Conservation (phyloP, 2,797 vertebrate species). For the Periparus ater region DNA sequence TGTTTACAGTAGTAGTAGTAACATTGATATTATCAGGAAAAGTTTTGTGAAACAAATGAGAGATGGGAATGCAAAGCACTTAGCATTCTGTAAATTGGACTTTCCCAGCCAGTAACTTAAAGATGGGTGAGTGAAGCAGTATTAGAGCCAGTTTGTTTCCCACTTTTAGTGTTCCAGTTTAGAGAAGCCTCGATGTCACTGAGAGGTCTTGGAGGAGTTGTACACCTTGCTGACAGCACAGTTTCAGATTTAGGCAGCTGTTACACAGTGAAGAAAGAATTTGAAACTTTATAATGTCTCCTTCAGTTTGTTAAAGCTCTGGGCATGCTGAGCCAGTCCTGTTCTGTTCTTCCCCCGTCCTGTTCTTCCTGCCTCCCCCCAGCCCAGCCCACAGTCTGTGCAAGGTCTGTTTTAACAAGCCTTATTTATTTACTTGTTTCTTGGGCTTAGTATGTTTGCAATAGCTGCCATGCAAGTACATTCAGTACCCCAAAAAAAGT, state of each 20-base stretch:
- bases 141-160: background rate
- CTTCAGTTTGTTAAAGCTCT: background rate
- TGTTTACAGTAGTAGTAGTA: background rate
- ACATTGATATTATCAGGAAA: background rate
- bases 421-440: background rate
- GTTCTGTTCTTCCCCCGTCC: background rate
- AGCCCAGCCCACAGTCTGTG: background rate
- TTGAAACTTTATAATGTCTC: background rate
- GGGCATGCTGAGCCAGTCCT: background rate
- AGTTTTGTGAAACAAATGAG: background rate
- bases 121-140: background rate
- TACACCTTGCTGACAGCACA: background rate
- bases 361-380: background rate
- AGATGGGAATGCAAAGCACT: background rate
- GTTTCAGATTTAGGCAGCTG: background rate
- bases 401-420: background rate
- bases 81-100: background rate
- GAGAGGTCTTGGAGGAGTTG: background rate
- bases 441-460: background rate
- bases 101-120: background rate
- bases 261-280: background rate
- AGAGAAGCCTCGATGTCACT: background rate
- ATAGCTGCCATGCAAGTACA: background rate
- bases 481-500: background rate
- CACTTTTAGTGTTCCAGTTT: background rate